Conservation (phyloP, 2,113 vertebrate species). For the Pimephales promelas region DNA sequence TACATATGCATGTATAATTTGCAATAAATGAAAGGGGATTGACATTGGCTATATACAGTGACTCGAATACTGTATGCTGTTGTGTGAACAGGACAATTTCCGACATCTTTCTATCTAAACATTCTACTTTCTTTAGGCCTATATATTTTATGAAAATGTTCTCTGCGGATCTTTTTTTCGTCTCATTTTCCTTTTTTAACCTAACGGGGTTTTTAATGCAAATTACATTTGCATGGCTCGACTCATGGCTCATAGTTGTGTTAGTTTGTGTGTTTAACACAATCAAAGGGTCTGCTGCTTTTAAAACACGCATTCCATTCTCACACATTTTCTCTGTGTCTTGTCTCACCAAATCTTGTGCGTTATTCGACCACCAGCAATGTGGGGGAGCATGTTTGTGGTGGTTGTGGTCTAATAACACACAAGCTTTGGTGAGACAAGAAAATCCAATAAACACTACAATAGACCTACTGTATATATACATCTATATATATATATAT, state of each 20-base stretch:
- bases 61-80: not conserved
- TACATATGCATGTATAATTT: no score
- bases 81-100: not conserved
- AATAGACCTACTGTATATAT: not conserved
- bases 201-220: conserved; percentile 8
- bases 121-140: not conserved
- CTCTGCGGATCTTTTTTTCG: not conserved
- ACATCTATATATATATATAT: not conserved
- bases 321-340: not conserved
- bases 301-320: not conserved
- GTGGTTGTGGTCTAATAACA: conserved; percentile 15
- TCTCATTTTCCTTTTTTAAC: not conserved
- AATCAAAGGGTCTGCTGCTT: not conserved
- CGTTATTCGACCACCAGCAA: no score
- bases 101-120: not conserved
- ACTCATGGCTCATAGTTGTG: not conserved
- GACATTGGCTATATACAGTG: not conserved
- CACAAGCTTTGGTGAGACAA: conserved; percentile 37
- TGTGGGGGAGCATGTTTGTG: no score
- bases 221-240: conserved; percentile 24
- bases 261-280: conserved; percentile 13
- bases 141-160: not conserved
- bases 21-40: not conserved
- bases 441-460: conserved; percentile 67
- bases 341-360: no score